phyloP scores from a whole-genome alignment of 1,140 invertebrate species.

The Palaemon carinicauda region DNA sequence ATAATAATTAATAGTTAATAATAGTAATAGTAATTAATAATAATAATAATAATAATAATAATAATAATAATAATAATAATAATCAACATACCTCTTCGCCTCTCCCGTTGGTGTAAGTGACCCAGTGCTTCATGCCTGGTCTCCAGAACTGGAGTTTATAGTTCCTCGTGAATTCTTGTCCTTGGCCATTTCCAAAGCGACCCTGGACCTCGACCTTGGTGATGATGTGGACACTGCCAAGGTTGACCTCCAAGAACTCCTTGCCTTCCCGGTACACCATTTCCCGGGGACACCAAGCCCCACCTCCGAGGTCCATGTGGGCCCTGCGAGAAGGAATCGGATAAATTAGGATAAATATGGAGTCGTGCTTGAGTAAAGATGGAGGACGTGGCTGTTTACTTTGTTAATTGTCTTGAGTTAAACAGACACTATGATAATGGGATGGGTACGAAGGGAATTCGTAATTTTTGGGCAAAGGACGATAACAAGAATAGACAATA shows the following conservation, averaged over 20 bases:
- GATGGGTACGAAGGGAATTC: slow-evolving; percentile 67
- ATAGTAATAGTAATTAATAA: too few relatives aligned
- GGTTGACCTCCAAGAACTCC: slow-evolving; percentile 90
- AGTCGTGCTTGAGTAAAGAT: slow-evolving; percentile 80
- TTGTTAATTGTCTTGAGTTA: slow-evolving; percentile 90
- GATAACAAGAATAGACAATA: too few relatives aligned
- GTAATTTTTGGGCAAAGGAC: too few relatives aligned
- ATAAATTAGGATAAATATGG: too few relatives aligned
- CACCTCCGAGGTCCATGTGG: slow-evolving; percentile 84
- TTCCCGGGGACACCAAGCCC: slow-evolving; percentile 85
- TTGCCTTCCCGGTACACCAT: too few relatives aligned
- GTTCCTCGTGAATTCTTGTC: slow-evolving; percentile 88
- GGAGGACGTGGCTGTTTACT: slow-evolving; percentile 83
- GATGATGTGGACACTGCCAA: slow-evolving; percentile 79
- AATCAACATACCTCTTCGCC: too few relatives aligned
- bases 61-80: too few relatives aligned
- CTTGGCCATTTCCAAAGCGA: slow-evolving; percentile 91
- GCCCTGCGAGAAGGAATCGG: too few relatives aligned
- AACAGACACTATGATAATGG: slow-evolving; percentile 79
- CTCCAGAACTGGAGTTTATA: slow-evolving; percentile 93
- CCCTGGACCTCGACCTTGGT: slow-evolving; percentile 88
- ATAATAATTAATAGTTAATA: too few relatives aligned
- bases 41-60: too few relatives aligned
- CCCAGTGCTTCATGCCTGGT: slow-evolving; percentile 66
- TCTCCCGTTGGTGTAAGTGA: too few relatives aligned